Conservation (phyloP, 2,797 vertebrate species). For the Champsocephalus esox region DNA sequence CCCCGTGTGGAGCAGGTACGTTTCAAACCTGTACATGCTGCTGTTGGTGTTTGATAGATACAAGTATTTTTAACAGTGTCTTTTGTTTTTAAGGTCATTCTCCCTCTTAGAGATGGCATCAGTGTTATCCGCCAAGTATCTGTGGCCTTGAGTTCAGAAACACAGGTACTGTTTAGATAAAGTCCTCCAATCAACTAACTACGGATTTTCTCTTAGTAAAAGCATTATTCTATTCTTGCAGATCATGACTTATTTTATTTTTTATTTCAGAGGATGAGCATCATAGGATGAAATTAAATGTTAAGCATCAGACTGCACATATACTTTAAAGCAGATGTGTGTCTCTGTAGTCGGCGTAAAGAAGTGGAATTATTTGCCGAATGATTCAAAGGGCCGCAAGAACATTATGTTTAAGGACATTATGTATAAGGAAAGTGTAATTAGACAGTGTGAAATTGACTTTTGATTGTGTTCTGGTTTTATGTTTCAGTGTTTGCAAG, state of each 20-base stretch:
- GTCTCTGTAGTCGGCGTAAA: too few relatives aligned
- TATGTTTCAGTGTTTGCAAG: too few relatives aligned
- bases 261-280: too few relatives aligned
- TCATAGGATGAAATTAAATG: too few relatives aligned
- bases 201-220: background rate
- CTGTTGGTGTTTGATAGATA: background rate
- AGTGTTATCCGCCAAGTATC: constrained; percentile 80
- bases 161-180: constrained; percentile 64
- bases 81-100: constrained; percentile 77
- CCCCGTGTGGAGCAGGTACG: constrained; percentile 84
- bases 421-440: too few relatives aligned
- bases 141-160: constrained; percentile 27
- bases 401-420: too few relatives aligned
- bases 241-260: background rate
- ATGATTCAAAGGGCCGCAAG: too few relatives aligned
- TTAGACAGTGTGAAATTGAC: too few relatives aligned
- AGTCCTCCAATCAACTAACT: background rate
- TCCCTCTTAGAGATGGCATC: constrained; percentile 86
- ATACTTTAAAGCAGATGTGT: too few relatives aligned
- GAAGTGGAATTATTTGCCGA: too few relatives aligned
- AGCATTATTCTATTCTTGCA: background rate
- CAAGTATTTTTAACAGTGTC: background rate
- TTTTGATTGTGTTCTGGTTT: too few relatives aligned
- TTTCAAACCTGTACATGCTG: background rate
- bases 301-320: too few relatives aligned